These are phyloP conservation scores for Psittacula echo DNA, from an alignment of 2,797 vertebrate species.

Conservation along the genomic window DNA sequence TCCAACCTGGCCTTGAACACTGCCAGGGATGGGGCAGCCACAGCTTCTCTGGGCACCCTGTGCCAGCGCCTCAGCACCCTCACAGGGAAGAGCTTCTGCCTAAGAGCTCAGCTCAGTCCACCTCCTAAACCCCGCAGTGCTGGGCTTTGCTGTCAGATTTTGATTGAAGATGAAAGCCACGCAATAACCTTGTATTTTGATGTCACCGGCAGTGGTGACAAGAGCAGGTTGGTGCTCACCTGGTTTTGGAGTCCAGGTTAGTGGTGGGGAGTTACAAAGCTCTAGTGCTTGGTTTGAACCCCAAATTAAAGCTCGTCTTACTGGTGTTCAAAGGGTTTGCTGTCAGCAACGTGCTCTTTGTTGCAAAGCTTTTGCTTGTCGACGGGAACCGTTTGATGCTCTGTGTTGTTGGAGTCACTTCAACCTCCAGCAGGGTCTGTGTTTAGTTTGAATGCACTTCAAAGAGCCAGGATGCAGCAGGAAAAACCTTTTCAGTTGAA, in stretches of 20 bases:
- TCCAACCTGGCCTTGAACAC: no score
- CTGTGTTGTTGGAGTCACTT: background rate
- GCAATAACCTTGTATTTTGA: background rate
- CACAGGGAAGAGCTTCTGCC: no score
- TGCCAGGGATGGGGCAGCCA: no score
- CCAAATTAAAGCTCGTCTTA: background rate
- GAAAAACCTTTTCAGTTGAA: background rate
- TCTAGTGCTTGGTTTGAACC: background rate
- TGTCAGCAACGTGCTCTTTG: accelerated
- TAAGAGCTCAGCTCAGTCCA: background rate
- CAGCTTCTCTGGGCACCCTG: no score
- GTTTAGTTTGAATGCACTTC: background rate
- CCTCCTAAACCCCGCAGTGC: background rate
- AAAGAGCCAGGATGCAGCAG: background rate
- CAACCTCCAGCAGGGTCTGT: background rate
- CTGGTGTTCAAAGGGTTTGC: background rate
- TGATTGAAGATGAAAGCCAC: background rate
- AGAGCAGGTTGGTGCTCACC: background rate
- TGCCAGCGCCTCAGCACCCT: no score
- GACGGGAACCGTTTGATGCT: accelerated
- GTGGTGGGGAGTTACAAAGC: background rate
- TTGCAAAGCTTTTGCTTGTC: background rate
- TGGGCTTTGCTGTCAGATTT: background rate
- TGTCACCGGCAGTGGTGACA: background rate
- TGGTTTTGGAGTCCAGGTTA: background rate